These are phyloP conservation scores for Antheraea assamensis DNA, from an alignment of 2,888 invertebrate species.

Conservation along the genomic window DNA sequence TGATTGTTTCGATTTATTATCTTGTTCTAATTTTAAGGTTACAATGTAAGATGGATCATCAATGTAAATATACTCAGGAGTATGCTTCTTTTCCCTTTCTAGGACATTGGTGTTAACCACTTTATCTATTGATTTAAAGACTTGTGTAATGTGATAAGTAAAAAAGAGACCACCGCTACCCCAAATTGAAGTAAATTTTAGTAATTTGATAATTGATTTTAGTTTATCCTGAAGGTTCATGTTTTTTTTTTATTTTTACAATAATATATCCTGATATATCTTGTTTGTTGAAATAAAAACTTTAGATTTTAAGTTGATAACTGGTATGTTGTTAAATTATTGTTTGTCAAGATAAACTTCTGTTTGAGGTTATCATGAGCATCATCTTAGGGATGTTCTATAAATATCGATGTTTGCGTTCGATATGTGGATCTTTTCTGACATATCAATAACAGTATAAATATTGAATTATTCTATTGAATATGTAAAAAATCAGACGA, in stretches of 20 bases:
- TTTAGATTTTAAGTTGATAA: not conserved
- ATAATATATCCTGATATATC: not conserved
- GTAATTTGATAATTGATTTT: slow-evolving; percentile 50
- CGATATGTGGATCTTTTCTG: too few species aligned
- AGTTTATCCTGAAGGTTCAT: slow-evolving; percentile 63
- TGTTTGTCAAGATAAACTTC: too few species aligned
- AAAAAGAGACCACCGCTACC: slow-evolving; percentile 53
- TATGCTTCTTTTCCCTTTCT: slow-evolving; percentile 67
- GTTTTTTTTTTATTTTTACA: not conserved
- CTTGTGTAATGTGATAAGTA: slow-evolving; percentile 59
- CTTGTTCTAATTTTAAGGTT: slow-evolving; percentile 54
- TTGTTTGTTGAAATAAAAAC: not conserved
- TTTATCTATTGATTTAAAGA: slow-evolving; percentile 49
- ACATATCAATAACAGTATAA: too few species aligned
- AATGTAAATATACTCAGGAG: slow-evolving; percentile 73
- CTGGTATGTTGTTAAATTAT: too few species aligned
- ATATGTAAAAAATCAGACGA: too few species aligned
- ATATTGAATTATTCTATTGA: too few species aligned
- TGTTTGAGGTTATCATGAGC: too few species aligned
- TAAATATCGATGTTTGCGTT: too few species aligned
- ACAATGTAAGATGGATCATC: slow-evolving; percentile 67
- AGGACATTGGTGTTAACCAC: slow-evolving; percentile 68
- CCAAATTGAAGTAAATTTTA: slow-evolving; percentile 52
- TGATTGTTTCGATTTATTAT: slow-evolving; percentile 50
- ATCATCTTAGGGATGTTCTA: too few species aligned